phyloP scores from a whole-genome alignment of 2,888 invertebrate species.

The Ormyrus labotus region DNA sequence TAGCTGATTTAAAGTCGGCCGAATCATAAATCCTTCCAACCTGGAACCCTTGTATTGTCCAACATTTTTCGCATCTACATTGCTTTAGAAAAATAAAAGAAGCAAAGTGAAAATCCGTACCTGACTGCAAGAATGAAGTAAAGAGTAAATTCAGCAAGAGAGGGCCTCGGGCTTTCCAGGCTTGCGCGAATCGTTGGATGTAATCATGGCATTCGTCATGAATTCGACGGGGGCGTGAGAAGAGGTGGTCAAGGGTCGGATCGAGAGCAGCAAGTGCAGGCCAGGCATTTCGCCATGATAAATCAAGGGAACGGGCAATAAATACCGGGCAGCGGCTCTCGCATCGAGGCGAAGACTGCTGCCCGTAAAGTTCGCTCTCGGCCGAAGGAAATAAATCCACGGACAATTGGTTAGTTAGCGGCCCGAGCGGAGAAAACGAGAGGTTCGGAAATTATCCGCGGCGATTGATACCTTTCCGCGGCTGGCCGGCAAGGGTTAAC shows the following conservation, averaged over 20 bases:
- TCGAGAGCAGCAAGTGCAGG: not conserved
- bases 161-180: not conserved
- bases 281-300: slow-evolving; percentile 61
- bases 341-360: slow-evolving; percentile 27
- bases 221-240: slow-evolving; percentile 46
- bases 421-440: not conserved
- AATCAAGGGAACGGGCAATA: slow-evolving; percentile 67
- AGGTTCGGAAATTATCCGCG: slow-evolving; percentile 37
- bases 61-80: too few relatives aligned
- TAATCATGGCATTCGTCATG: slow-evolving; percentile 63
- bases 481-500: not conserved
- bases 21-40: too few relatives aligned
- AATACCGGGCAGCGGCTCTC: slow-evolving; percentile 58
- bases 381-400: slow-evolving; percentile 64
- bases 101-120: too few relatives aligned
- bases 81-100: too few relatives aligned
- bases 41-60: too few relatives aligned
- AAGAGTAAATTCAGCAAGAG: not conserved
- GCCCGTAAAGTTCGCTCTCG: slow-evolving; percentile 57
- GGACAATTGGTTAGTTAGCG: slow-evolving; percentile 68
- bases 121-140: not conserved
- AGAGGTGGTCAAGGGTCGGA: too few relatives aligned
- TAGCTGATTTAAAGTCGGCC: too few relatives aligned
- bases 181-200: not conserved
- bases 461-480: not conserved